Evolutionary conservation across 2,797 vertebrate species (phyloP).

Genomic region (Helarctos malayanus): DNA sequence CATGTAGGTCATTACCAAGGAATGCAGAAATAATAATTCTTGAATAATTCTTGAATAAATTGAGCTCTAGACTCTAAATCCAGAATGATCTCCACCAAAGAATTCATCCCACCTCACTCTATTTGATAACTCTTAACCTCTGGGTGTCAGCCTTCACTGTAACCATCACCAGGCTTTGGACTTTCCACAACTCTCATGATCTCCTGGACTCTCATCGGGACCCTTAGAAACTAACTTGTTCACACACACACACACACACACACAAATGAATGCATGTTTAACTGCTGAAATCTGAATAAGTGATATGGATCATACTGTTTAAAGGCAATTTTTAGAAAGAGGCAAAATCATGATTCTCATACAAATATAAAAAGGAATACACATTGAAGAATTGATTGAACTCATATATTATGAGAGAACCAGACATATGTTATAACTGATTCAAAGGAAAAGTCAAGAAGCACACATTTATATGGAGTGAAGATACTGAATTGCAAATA

Average conservation of each 20-base stretch:
- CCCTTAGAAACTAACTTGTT: neutral
- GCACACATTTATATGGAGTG: neutral
- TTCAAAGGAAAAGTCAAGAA: slow-evolving; percentile 7
- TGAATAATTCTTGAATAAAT: neutral
- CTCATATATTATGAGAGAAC: neutral
- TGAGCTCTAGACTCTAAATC: neutral
- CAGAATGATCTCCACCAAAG: slow-evolving; percentile 32
- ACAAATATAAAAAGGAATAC: neutral
- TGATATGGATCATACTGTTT: neutral
- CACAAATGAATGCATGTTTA: neutral
- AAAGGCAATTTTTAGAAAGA: slow-evolving; percentile 26
- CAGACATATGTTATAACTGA: neutral
- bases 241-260: neutral
- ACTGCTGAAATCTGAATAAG: neutral
- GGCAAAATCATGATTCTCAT: neutral
- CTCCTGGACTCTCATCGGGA: neutral
- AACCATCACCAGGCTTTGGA: neutral
- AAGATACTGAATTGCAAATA: slow-evolving; percentile 35
- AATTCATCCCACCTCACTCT: neutral
- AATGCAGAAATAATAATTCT: slow-evolving; percentile 28
- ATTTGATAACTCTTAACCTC: neutral
- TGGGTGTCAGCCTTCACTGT: neutral
- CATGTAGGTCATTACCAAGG: neutral
- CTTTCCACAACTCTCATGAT: neutral
- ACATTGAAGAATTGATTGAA: neutral